Percentiles rank a stretch among this genome's conserved stretches.
Evolutionary conservation across 2,797 vertebrate species (phyloP).

Genomic region (Salmo trutta): DNA sequence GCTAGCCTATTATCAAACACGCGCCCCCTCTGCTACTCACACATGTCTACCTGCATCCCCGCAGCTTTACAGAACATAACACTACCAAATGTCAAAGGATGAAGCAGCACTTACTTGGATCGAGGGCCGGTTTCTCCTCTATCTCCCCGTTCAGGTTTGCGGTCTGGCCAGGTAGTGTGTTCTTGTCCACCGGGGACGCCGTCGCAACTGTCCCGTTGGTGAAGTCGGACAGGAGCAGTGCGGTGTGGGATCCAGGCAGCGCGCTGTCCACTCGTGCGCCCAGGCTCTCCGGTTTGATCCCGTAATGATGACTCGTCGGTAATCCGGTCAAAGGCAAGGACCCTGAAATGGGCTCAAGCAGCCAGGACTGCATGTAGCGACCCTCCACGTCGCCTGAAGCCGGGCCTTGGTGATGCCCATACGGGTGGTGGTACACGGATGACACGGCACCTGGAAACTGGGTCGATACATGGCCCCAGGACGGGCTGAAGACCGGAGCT

Average conservation of each 20-base stretch:
- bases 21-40: slow-evolving; percentile 26
- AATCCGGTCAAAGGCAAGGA: slow-evolving; percentile 90
- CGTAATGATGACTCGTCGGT: slow-evolving; percentile 86
- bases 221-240: slow-evolving; percentile 89
- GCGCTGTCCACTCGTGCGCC: slow-evolving; percentile 82
- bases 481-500: slow-evolving; percentile 83
- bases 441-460: slow-evolving; percentile 83
- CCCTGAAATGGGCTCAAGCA: slow-evolving; percentile 89
- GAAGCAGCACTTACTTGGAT: slow-evolving; percentile 89
- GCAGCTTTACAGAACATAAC: slow-evolving; percentile 48
- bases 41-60: slow-evolving; percentile 42
- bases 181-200: slow-evolving; percentile 86
- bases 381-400: slow-evolving; percentile 83
- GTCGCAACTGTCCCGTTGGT: slow-evolving; percentile 78
- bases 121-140: slow-evolving; percentile 85
- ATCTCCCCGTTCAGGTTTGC: slow-evolving; percentile 82
- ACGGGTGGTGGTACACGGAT: slow-evolving; percentile 87
- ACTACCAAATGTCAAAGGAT: slow-evolving; percentile 32
- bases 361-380: slow-evolving; percentile 93
- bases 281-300: slow-evolving; percentile 89
- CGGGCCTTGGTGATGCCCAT: slow-evolving; percentile 85
- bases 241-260: slow-evolving; percentile 84
- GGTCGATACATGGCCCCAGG: slow-evolving; percentile 89
- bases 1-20: slow-evolving; percentile 52
- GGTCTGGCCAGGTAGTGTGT: slow-evolving; percentile 79